phyloP scores from a whole-genome alignment of 2,113 vertebrate genomes.

The Ranitomeya variabilis region DNA sequence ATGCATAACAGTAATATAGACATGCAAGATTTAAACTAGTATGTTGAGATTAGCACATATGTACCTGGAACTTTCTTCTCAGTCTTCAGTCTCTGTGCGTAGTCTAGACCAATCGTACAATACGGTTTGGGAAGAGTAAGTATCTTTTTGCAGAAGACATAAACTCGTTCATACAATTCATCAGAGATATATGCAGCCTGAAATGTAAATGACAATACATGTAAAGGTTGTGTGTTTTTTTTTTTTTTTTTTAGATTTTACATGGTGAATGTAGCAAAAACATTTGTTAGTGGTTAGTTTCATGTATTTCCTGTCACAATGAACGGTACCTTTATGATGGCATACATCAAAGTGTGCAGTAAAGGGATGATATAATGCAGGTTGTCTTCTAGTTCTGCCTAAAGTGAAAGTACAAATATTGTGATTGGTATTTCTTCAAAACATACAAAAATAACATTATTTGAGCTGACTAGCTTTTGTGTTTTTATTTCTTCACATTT shows the following conservation, averaged over 20 bases:
- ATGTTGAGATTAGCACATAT: neutral
- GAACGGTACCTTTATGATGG: conserved; percentile 81
- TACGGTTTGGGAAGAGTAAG: conserved; percentile 88
- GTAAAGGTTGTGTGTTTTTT: neutral
- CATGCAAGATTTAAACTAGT: neutral
- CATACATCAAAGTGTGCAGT: conserved; percentile 91
- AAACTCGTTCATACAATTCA: conserved; percentile 83
- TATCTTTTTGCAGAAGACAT: conserved; percentile 83
- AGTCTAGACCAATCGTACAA: conserved; percentile 84
- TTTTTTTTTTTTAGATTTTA: neutral
- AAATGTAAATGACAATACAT: neutral
- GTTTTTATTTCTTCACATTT: no score
- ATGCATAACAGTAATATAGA: neutral
- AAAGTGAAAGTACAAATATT: conserved; percentile 40
- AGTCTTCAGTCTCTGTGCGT: conserved; percentile 77
- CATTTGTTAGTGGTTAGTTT: neutral
- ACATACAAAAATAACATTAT: neutral
- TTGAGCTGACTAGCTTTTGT: neutral
- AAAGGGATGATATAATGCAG: conserved; percentile 83
- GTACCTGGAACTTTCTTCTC: conserved; percentile 81
- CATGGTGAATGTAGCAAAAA: neutral
- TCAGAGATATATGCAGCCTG: conserved; percentile 85
- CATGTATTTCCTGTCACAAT: neutral
- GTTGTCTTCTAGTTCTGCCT: conserved; percentile 83
- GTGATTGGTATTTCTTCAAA: neutral